A percentile compares a stretch with the other conserved stretches of the same genome.
These are phyloP conservation scores for Callyntrura sp. DNA, from an alignment of 2,888 invertebrate genomes.

Conservation along the genomic window DNA sequence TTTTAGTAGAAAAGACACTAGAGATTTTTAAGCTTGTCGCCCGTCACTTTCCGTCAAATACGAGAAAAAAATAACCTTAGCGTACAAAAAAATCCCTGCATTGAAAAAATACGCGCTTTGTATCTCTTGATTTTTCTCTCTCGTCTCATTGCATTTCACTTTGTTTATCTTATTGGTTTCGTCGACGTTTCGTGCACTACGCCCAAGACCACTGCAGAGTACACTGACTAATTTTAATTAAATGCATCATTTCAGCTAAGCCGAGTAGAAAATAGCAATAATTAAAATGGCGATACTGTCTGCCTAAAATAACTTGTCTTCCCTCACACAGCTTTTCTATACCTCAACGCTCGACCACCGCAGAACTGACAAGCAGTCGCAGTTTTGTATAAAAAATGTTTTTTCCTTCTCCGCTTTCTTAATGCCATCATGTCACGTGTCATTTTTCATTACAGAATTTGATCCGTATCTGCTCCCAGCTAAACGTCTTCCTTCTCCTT, in stretches of 20 bases:
- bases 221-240: not conserved
- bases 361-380: not conserved
- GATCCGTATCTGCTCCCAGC: constrained; percentile 26
- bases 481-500: not conserved
- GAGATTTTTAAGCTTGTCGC: constrained; percentile 57
- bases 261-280: not conserved
- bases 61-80: not conserved
- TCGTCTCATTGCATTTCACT: not conserved
- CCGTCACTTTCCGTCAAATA: constrained; percentile 42
- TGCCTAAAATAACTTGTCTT: not conserved
- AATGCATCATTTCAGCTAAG: not conserved
- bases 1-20: constrained; percentile 26
- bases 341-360: no score
- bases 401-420: not conserved
- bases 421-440: constrained; percentile 54
- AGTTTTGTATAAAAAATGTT: not conserved
- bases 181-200: not conserved
- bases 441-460: constrained; percentile 44
- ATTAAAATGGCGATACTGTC: not conserved
- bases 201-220: no score
- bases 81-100: not conserved
- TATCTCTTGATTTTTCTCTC: not conserved
- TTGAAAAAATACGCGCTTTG: not conserved
- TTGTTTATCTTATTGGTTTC: not conserved
- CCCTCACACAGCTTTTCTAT: no score